Base-by-base conservation (phyloP, 2,888 invertebrate genomes). In the Masnerella sp. region DNA sequence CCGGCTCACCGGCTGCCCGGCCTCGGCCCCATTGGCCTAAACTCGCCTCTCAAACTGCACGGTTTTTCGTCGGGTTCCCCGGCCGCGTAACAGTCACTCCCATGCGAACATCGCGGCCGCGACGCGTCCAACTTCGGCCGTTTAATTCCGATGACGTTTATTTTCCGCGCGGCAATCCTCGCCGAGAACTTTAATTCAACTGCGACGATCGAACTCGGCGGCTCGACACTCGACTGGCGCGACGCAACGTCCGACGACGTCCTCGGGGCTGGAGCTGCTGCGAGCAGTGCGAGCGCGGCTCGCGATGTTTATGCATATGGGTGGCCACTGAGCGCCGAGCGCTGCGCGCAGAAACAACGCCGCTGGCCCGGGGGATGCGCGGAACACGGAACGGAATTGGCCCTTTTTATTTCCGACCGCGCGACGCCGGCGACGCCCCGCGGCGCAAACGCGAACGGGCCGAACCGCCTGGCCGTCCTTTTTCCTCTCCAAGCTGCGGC, bases 261-360 rank as follows among this genome's bases (percentile, higher is more conserved):
- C 17, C n/a, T 30, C 30, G n/a, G 65, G 17, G 49, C 61, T 64
- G 52, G 34, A 34, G 47, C 47, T 25, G 15, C 36, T 36, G 36
- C 36, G 36, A 32, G n/a, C n/a, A n/a, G n/a, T n/a, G 22, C 22
- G 59, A 45, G 54, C 65, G 54, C 54, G 65, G 34, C 20, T 34
- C 22, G 36, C 18, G 49, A 56, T 58, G 58, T 67, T 67, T 67
- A 67, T 42, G 67, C 67, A 67, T 67, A 52, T 58, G 67, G 58
- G 32, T 56, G 67, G 67, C 58, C 58, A 67, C 67, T 67, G 67
- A 49, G 42, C 67, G 64, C 67, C 58, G 67, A 49, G 42, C 67
- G 64, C 56, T 49, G 49, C 67, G 67, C 67, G 49, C 49, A 30
- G 40, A 34, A 49, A 49, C 56, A 56, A 58, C 67, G 67, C 67